Conservation (phyloP, 1,140 invertebrate species). For the Rhizoglyphus robini region DNA sequence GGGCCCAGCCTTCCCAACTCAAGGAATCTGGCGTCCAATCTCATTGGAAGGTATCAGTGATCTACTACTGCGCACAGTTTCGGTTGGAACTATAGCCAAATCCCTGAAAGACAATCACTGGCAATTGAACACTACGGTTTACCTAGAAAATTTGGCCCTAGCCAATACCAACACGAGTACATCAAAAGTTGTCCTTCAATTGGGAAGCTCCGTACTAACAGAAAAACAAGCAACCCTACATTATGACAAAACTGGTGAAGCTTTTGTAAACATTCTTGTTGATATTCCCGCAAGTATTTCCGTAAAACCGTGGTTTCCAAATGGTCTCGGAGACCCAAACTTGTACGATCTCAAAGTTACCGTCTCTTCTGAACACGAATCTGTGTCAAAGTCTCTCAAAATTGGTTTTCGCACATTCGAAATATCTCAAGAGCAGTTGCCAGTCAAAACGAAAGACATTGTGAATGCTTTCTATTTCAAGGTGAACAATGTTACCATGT, state of each 20-base stretch:
- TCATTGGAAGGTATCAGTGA: constrained; percentile 38
- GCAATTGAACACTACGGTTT: not conserved
- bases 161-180: not conserved
- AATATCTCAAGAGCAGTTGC: constrained; percentile 35
- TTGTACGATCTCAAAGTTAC: constrained; percentile 17
- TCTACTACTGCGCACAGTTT: not conserved
- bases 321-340: not conserved
- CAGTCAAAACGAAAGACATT: not conserved
- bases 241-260: not conserved
- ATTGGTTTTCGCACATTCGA: constrained; percentile 79
- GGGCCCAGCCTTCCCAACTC: constrained; percentile 71
- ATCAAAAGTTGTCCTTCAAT: not conserved
- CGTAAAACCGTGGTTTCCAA: constrained; percentile 3
- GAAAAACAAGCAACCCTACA: not conserved
- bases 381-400: constrained; percentile 33
- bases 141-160: not conserved
- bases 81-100: constrained; percentile 3
- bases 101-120: not conserved
- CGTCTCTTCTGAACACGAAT: not conserved
- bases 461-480: constrained; percentile 67
- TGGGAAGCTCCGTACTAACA: not conserved
- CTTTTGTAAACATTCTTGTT: not conserved
- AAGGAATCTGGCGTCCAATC: constrained; percentile 64
- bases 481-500: constrained; percentile 73
- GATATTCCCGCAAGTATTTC: not conserved